Evolutionary conservation across 2,888 invertebrate genomes (phyloP).

Genomic region (Ganaspis brasiliensis): DNA sequence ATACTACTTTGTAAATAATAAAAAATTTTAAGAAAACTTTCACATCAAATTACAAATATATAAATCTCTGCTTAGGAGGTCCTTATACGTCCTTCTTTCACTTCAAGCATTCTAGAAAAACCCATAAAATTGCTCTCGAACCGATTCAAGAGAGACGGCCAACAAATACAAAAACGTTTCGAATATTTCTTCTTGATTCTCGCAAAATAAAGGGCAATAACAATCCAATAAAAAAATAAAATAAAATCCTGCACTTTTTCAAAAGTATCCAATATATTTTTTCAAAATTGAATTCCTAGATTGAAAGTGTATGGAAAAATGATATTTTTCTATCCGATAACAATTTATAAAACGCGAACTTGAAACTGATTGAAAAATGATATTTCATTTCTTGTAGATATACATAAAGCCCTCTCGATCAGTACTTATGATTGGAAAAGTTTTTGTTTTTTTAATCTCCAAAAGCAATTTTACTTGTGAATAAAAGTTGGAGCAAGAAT

Average conservation of each 20-base stretch:
- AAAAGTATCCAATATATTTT: background rate
- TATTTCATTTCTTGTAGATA: background rate
- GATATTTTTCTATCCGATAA: no score
- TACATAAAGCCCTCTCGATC: background rate
- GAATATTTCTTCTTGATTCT: conserved; percentile 2
- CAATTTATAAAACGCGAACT: background rate
- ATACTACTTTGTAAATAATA: no score
- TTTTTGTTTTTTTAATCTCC: background rate
- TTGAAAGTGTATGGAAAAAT: no score
- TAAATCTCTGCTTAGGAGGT: background rate
- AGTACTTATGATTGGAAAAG: background rate
- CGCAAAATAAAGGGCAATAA: background rate
- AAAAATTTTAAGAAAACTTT: background rate
- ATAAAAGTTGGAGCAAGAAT: conserved; percentile 50
- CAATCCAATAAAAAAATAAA: background rate
- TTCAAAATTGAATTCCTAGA: background rate
- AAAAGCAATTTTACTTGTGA: conserved; percentile 12
- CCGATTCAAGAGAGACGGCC: conserved; percentile 41
- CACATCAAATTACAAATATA: background rate
- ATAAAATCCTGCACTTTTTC: background rate
- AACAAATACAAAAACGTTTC: conserved; percentile 25
- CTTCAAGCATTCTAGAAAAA: conserved; percentile 32
- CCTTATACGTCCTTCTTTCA: background rate
- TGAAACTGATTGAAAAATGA: background rate
- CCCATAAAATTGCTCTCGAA: conserved; percentile 47